These are phyloP conservation scores for Melinaea menophilus DNA, from an alignment of 2,888 invertebrate genomes.

Conservation along the genomic window DNA sequence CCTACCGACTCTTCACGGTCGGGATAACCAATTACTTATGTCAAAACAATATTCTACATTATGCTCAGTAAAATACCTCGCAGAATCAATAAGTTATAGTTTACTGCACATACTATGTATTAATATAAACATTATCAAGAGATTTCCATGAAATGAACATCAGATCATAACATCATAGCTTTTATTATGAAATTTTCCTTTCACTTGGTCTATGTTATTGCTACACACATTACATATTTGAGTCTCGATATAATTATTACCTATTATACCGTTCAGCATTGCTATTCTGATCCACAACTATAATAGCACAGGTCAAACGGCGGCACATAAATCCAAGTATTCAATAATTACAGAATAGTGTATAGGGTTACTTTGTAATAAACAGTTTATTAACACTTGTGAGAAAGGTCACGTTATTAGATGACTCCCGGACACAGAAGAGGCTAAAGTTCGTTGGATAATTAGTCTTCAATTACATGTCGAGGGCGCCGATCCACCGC, in stretches of 20 bases:
- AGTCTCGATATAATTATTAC: no score
- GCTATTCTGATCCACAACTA: conserved; percentile 13
- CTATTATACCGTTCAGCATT: background rate
- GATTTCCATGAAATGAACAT: background rate
- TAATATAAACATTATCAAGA: background rate
- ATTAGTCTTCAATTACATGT: no score
- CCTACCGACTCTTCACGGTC: conserved; percentile 1
- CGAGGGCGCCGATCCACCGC: no score
- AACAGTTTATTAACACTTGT: conserved; percentile 11
- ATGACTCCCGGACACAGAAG: conserved; percentile 2
- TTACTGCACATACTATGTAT: background rate
- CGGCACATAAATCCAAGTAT: conserved; percentile 26
- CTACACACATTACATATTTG: no score
- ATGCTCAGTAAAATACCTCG: background rate
- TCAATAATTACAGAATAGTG: conserved; percentile 29
- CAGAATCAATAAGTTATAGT: background rate
- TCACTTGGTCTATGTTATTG: no score
- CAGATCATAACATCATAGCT: no score
- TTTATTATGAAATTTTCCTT: no score
- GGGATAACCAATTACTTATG: background rate
- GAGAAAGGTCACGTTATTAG: background rate
- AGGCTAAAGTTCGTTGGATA: no score
- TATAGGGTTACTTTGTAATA: conserved; percentile 22
- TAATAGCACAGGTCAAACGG: conserved; percentile 24
- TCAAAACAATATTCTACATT: conserved; percentile 4